Evolutionary conservation across 2,113 vertebrate genomes (phyloP).

Genomic region (Salminus brasiliensis): DNA sequence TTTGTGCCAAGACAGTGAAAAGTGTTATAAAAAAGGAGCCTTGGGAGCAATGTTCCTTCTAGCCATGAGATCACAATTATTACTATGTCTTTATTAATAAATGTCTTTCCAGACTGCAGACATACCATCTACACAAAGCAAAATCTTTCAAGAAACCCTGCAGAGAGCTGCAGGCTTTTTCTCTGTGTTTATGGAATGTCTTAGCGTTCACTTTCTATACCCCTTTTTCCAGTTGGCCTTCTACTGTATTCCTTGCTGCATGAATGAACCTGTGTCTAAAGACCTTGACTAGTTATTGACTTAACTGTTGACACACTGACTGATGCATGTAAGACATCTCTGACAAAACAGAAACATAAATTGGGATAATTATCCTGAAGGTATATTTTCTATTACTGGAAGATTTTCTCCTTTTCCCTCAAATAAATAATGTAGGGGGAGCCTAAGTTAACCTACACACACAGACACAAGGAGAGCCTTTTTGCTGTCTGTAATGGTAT

Average conservation of each 20-base stretch:
- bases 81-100: no score
- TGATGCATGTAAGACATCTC: not conserved
- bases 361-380: not conserved
- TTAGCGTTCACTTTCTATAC: slow-evolving; percentile 5
- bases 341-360: not conserved
- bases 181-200: slow-evolving; percentile 27
- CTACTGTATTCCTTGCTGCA: not conserved
- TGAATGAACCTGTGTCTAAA: slow-evolving; percentile 23
- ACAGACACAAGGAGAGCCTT: not conserved
- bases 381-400: not conserved
- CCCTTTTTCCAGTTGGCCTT: slow-evolving; percentile 1
- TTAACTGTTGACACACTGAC: not conserved
- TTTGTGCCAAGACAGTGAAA: not conserved
- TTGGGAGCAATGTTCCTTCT: not conserved
- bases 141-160: slow-evolving; percentile 8
- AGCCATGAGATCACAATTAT: not conserved
- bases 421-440: no score
- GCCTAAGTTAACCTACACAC: not conserved
- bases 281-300: not conserved
- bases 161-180: not conserved
- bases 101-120: not conserved
- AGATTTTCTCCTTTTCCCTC: not conserved
- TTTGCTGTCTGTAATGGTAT: not conserved
- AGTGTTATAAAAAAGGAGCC: not conserved
- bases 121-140: slow-evolving; percentile 1